These are phyloP conservation scores for Clarias gariepinus DNA, from an alignment of 2,113 vertebrate genomes.

Conservation along the genomic window DNA sequence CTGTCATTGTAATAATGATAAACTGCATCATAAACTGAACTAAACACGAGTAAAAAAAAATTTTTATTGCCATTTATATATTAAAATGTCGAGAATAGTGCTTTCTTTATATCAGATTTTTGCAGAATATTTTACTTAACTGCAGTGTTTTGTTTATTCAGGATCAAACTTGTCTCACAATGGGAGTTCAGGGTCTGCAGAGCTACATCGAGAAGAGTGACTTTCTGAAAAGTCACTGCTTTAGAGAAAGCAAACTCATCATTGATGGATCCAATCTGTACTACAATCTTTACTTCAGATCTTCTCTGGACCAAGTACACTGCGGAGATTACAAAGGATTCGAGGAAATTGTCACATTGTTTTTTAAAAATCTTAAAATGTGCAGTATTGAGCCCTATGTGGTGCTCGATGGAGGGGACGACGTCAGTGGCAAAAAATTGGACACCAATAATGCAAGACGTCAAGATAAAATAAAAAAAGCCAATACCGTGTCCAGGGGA, in stretches of 20 bases:
- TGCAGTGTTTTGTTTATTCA: neutral
- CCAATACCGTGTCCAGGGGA: slow-evolving; percentile 64
- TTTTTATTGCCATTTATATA: no score
- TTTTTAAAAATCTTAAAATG: slow-evolving; percentile 71
- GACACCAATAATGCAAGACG: slow-evolving; percentile 63
- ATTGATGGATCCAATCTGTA: slow-evolving; percentile 81
- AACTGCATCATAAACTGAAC: no score
- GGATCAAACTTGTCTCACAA: neutral
- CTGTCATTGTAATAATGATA: no score
- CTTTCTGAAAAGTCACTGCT: slow-evolving; percentile 66
- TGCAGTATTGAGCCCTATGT: slow-evolving; percentile 80
- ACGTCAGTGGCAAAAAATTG: slow-evolving; percentile 74
- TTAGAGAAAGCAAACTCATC: slow-evolving; percentile 74
- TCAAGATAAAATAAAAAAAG: slow-evolving; percentile 63
- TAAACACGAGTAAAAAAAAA: no score
- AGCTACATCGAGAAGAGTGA: neutral
- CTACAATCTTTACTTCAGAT: slow-evolving; percentile 71
- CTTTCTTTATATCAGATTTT: neutral
- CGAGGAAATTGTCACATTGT: slow-evolving; percentile 61
- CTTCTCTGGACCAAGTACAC: slow-evolving; percentile 69
- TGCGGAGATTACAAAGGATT: slow-evolving; percentile 84
- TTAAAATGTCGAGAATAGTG: neutral
- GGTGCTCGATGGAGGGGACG: slow-evolving; percentile 81
- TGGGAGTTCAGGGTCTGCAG: neutral
- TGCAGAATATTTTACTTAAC: neutral